Conservation (phyloP, 2,113 vertebrate species). For the Chionomys nivalis region DNA sequence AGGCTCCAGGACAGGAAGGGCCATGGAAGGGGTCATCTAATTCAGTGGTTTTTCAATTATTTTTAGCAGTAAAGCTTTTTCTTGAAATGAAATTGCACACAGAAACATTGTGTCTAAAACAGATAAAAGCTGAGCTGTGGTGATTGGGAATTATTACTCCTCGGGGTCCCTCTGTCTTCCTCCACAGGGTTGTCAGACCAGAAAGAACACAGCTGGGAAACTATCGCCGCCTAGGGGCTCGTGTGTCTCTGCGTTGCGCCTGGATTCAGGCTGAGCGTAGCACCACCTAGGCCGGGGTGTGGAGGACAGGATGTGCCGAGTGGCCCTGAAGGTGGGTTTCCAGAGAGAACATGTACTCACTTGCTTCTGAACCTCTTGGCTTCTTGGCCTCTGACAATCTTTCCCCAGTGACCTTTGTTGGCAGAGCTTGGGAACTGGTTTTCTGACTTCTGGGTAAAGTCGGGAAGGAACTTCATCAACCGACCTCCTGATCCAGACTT, state of each 20-base stretch:
- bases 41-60: conserved; percentile 64
- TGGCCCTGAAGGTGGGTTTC: neutral
- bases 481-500: neutral
- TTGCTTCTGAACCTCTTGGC: neutral
- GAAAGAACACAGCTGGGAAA: neutral
- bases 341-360: neutral
- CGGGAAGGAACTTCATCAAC: neutral
- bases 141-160: neutral
- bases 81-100: conserved; percentile 30
- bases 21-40: conserved; percentile 56
- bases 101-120: neutral
- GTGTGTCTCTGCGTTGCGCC: no score
- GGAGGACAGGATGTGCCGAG: neutral
- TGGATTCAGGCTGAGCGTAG: neutral
- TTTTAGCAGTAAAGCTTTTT: conserved; percentile 67
- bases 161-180: accelerated
- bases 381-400: neutral
- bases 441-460: neutral
- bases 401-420: neutral
- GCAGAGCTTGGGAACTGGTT: neutral
- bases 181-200: neutral
- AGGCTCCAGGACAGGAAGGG: conserved; percentile 42
- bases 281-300: neutral
- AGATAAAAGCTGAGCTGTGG: neutral
- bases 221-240: neutral